These are phyloP conservation scores for Campoletis raptor DNA, from an alignment of 2,888 invertebrate genomes.

Conservation along the genomic window DNA sequence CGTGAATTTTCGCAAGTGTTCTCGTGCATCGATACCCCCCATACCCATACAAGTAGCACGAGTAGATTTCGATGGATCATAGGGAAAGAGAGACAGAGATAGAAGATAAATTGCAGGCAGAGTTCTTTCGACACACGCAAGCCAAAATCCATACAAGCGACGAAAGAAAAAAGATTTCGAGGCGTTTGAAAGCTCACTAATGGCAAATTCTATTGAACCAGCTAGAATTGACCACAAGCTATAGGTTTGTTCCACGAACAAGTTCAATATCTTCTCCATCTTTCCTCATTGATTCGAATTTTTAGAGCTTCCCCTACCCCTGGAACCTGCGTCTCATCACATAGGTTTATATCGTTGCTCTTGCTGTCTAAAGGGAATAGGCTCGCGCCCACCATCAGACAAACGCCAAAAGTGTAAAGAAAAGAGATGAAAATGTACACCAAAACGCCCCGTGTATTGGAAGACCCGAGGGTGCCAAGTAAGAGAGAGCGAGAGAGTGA, in stretches of 20 bases:
- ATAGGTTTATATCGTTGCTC: constrained; percentile 38
- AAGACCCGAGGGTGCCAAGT: constrained; percentile 28
- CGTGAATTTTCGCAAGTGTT: constrained; percentile 70
- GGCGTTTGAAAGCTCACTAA: constrained; percentile 55
- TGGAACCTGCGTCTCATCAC: constrained; percentile 23
- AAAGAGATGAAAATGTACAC: constrained; percentile 50
- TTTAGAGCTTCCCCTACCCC: constrained; percentile 1
- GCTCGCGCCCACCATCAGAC: constrained; percentile 43
- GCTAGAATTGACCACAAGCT: constrained; percentile 50
- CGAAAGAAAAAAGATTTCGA: constrained; percentile 15
- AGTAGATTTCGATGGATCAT: constrained; percentile 17
- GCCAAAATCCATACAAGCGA: not conserved
- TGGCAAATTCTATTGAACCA: constrained; percentile 59
- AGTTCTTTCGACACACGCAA: not conserved
- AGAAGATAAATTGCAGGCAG: constrained; percentile 23
- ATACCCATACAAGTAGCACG: constrained; percentile 24
- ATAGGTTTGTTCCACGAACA: constrained; percentile 50
- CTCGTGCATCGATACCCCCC: constrained; percentile 59
- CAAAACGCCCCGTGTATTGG: constrained; percentile 13
- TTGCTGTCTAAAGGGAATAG: constrained; percentile 26
- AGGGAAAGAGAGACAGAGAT: constrained; percentile 30
- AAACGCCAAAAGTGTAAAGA: constrained; percentile 27
- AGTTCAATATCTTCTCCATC: constrained; percentile 49
- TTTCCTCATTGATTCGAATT: constrained; percentile 36
- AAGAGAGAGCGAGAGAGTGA: constrained; percentile 31